Evolutionary conservation across 1,140 invertebrate genomes (phyloP).

Genomic region (Temnothorax curvispinosus): DNA sequence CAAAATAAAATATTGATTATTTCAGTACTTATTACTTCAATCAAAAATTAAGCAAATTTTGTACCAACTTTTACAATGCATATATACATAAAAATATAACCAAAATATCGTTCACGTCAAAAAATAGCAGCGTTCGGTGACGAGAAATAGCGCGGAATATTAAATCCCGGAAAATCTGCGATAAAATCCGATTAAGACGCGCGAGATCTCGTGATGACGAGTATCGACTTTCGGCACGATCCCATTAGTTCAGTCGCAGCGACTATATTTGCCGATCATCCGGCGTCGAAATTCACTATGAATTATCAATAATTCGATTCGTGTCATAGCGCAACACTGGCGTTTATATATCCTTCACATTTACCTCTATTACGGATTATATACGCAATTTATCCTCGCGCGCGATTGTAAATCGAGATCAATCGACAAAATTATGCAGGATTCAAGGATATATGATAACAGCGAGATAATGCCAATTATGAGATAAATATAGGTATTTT

Average conservation of each 20-base stretch:
- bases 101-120: not conserved
- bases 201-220: constrained; percentile 40
- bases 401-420: constrained; percentile 29
- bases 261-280: constrained; percentile 22
- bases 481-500: not conserved
- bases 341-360: constrained; percentile 10
- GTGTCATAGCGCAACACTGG: not conserved
- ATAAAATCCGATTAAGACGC: constrained; percentile 55
- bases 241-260: constrained; percentile 27
- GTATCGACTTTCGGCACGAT: constrained; percentile 37
- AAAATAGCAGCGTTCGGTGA: not conserved
- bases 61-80: not conserved
- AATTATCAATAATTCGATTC: constrained; percentile 50
- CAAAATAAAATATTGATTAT: not conserved
- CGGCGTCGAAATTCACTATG: constrained; percentile 23
- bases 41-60: not conserved
- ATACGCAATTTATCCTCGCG: constrained; percentile 8
- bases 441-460: not conserved
- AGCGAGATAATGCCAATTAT: not conserved
- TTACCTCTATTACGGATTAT: constrained; percentile 26
- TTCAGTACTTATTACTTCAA: not conserved
- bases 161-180: constrained; percentile 21
- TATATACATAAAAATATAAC: not conserved
- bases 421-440: not conserved
- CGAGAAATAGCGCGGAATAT: constrained; percentile 22